Evolutionary conservation across 2,113 vertebrate genomes (phyloP).

Genomic region (Callospermophilus lateralis): DNA sequence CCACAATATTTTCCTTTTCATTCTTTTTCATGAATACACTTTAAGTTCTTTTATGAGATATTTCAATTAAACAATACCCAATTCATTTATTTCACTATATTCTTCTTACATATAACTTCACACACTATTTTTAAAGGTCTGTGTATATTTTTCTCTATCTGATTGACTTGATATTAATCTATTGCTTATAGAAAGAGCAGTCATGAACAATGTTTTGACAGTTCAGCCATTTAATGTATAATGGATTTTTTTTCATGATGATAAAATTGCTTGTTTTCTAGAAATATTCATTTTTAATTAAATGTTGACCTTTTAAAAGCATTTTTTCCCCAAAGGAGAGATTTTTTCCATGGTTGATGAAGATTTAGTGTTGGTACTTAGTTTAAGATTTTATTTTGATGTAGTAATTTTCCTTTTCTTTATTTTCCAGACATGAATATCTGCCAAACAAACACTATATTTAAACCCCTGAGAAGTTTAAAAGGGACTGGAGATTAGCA

Average conservation of each 20-base stretch:
- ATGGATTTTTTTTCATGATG: not conserved
- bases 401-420: conserved; percentile 65
- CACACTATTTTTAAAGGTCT: not conserved
- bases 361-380: conserved; percentile 25
- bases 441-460: conserved; percentile 73
- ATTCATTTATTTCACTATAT: conserved; percentile 3
- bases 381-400: conserved; percentile 49
- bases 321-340: not conserved
- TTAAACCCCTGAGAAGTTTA: conserved; percentile 80
- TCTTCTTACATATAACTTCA: not conserved
- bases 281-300: conserved; percentile 36
- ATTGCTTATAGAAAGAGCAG: conserved; percentile 1
- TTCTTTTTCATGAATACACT: conserved; percentile 7
- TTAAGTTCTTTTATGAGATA: conserved; percentile 1
- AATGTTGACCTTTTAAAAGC: conserved; percentile 4
- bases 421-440: conserved; percentile 72
- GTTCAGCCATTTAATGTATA: not conserved
- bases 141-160: not conserved
- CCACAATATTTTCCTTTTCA: conserved; percentile 51
- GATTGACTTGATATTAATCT: not conserved
- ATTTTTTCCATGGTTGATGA: conserved; percentile 20
- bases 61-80: conserved; percentile 46
- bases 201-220: not conserved
- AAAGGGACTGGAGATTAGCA: conserved; percentile 71
- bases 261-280: conserved; percentile 32